Evolutionary conservation across 2,888 invertebrate genomes (phyloP).

Genomic region (Malthinus seriepunctatus): DNA sequence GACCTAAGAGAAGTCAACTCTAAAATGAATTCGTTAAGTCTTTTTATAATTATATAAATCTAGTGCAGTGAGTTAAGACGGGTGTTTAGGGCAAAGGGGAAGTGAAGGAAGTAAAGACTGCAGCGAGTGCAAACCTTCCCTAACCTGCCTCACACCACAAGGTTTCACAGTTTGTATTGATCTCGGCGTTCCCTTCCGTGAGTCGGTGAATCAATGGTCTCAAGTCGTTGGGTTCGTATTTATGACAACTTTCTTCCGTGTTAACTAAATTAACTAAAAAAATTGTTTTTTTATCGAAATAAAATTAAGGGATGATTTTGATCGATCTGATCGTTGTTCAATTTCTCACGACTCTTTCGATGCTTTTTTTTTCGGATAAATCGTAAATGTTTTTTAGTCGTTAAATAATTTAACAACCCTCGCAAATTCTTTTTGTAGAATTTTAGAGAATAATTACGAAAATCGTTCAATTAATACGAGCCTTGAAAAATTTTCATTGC

Average conservation of each 20-base stretch:
- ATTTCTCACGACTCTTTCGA: not conserved
- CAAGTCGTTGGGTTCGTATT: conserved; percentile 49
- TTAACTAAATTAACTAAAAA: conserved; percentile 16
- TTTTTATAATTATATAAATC: conserved; percentile 40
- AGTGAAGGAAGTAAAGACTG: conserved; percentile 49
- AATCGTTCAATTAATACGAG: conserved; percentile 15
- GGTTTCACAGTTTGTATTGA: conserved; percentile 54
- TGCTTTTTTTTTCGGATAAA: not conserved
- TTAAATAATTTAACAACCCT: too few relatives aligned
- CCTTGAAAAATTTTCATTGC: conserved; percentile 40
- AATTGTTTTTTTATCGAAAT: not conserved
- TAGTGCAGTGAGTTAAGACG: conserved; percentile 41
- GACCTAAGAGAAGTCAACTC: conserved; percentile 3
- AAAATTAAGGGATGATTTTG: not conserved
- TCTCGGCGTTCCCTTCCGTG: conserved; percentile 51
- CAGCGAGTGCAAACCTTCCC: conserved; percentile 51
- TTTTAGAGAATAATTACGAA: not conserved
- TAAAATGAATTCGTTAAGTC: conserved; percentile 6
- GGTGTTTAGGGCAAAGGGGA: conserved; percentile 41
- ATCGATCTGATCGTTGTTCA: not conserved
- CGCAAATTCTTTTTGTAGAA: too few relatives aligned
- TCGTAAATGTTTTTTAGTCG: too few relatives aligned
- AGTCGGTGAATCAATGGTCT: conserved; percentile 51
- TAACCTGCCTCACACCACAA: conserved; percentile 55
- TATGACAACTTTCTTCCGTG: conserved; percentile 37